Evolutionary conservation across 2,888 invertebrate species (phyloP).

Genomic region (Eilema depressum): DNA sequence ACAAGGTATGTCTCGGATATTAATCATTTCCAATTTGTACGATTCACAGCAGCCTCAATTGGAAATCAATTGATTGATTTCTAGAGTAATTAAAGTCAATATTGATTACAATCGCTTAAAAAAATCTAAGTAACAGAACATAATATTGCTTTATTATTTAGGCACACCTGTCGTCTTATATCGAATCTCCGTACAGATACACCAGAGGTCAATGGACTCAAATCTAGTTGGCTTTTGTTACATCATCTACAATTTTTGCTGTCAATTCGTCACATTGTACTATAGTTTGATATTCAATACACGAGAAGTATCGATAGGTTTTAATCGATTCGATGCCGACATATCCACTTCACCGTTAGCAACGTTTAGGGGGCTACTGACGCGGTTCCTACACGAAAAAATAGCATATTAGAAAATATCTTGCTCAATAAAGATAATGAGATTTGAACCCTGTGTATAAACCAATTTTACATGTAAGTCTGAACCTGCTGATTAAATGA

Average conservation of each 20-base stretch:
- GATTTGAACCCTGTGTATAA: too few species aligned
- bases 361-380: too few species aligned
- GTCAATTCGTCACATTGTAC: neutral
- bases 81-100: constrained; percentile 7
- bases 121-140: neutral
- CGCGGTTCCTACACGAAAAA: neutral
- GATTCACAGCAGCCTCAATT: constrained; percentile 9
- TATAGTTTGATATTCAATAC: too few species aligned
- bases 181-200: neutral
- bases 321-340: too few species aligned
- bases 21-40: constrained; percentile 14
- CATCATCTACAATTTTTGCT: neutral
- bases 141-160: neutral
- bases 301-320: too few species aligned
- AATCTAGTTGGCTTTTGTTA: neutral
- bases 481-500: too few species aligned
- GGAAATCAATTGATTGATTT: constrained; percentile 3
- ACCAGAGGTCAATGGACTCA: neutral
- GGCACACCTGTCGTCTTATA: neutral
- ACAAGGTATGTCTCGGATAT: neutral
- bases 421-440: too few species aligned
- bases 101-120: constrained; percentile 5
- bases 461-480: too few species aligned
- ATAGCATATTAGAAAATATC: neutral
- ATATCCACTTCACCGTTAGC: too few species aligned